These are phyloP conservation scores for Acridotheres tristis DNA, from an alignment of 2,797 vertebrate genomes.

Conservation along the genomic window DNA sequence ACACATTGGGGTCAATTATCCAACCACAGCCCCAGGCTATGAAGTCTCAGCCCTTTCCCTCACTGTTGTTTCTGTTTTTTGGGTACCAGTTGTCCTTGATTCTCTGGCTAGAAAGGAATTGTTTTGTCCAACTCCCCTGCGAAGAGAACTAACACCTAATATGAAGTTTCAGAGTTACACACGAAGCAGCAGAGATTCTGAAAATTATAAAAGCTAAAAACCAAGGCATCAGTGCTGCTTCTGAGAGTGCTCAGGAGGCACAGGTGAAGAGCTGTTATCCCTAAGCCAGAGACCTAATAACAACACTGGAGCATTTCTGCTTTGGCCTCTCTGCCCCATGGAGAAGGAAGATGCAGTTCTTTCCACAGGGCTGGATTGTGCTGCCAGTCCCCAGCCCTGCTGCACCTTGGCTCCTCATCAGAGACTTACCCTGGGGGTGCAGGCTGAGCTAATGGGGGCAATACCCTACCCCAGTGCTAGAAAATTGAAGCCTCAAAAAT, in stretches of 20 bases:
- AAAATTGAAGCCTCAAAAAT: not conserved
- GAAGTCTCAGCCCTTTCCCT: too few species aligned
- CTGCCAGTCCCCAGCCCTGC: not conserved
- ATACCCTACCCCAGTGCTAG: not conserved
- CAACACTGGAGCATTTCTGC: not conserved
- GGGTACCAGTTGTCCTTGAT: too few species aligned
- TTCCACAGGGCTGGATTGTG: rapidly evolving
- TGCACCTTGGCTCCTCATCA: not conserved
- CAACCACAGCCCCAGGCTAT: too few species aligned
- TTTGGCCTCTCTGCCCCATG: not conserved
- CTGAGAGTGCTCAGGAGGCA: not conserved
- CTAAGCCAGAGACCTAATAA: not conserved
- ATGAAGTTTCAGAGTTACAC: too few species aligned
- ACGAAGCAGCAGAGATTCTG: too few species aligned
- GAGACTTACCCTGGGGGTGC: not conserved
- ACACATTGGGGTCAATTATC: too few species aligned
- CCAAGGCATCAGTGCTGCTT: not conserved
- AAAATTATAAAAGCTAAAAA: too few species aligned
- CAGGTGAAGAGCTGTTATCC: not conserved
- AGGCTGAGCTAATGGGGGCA: not conserved
- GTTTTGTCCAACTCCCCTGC: too few species aligned
- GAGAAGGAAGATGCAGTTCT: not conserved
- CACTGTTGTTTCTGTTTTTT: too few species aligned
- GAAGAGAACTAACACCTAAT: too few species aligned
- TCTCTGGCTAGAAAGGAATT: too few species aligned